A percentile compares a stretch with the other conserved stretches of the same genome.
These are phyloP conservation scores for Hystrix cristata DNA, from an alignment of 2,113 vertebrate species.

Conservation along the genomic window DNA sequence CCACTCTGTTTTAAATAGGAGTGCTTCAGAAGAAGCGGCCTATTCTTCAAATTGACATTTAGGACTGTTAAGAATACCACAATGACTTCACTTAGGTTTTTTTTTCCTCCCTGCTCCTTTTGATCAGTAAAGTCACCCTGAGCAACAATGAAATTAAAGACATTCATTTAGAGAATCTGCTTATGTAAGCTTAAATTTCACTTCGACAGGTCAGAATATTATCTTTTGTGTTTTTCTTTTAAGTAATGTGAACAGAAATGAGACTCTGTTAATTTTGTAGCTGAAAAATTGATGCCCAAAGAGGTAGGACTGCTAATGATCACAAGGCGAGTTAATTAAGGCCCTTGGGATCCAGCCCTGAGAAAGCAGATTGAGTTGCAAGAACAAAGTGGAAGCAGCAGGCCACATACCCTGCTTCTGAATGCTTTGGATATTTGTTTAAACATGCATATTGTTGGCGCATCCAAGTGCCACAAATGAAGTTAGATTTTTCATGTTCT, in stretches of 20 bases:
- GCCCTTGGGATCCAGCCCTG: neutral
- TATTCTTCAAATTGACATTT: conserved; percentile 76
- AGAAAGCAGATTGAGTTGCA: neutral
- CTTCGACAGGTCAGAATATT: conserved; percentile 12
- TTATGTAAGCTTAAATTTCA: conserved; percentile 64
- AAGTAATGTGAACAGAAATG: conserved; percentile 42
- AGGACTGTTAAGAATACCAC: conserved; percentile 64
- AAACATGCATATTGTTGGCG: neutral
- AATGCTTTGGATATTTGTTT: neutral
- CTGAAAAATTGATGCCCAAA: neutral
- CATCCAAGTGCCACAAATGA: neutral
- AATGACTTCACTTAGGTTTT: conserved; percentile 67
- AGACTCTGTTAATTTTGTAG: conserved; percentile 23
- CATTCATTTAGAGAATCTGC: conserved; percentile 63
- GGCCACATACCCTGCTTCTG: neutral
- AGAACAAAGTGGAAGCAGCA: neutral
- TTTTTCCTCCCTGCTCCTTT: conserved; percentile 6
- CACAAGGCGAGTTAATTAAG: neutral
- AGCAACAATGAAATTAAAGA: conserved; percentile 62
- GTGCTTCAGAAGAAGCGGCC: conserved; percentile 76
- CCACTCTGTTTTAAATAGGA: conserved; percentile 76
- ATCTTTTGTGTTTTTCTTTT: conserved; percentile 48
- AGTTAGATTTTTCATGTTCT: neutral
- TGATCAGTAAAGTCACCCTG: conserved; percentile 66
- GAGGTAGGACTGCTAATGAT: neutral